phyloP scores from a whole-genome alignment of 92 coral and sea anemone species.

The Zoanthus solanderi region DNA sequence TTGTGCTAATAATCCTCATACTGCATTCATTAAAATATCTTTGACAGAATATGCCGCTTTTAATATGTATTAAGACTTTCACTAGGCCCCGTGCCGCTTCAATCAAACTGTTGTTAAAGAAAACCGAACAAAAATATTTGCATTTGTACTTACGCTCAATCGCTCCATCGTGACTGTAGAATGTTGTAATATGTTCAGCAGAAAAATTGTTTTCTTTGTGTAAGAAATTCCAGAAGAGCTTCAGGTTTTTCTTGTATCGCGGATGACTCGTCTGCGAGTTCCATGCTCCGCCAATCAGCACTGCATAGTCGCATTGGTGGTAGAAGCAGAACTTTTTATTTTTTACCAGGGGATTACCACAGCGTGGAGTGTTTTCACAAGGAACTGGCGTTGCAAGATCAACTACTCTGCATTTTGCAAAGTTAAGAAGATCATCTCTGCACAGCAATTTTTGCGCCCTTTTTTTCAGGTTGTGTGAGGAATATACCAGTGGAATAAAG shows the following conservation, averaged over 20 bases:
- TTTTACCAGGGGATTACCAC: slow-evolving; percentile 46
- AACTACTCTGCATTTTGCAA: slow-evolving; percentile 71
- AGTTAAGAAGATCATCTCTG: slow-evolving; percentile 68
- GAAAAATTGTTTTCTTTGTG: slow-evolving; percentile 71
- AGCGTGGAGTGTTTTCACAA: slow-evolving; percentile 81
- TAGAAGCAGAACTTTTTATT: slow-evolving; percentile 62
- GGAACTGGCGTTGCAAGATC: slow-evolving; percentile 48
- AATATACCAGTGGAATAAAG: slow-evolving; percentile 84
- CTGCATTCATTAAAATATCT: slow-evolving; percentile 74
- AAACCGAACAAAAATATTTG: slow-evolving; percentile 48
- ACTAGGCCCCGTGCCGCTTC: slow-evolving; percentile 59
- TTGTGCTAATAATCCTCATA: slow-evolving; percentile 70
- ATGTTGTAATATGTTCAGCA: slow-evolving; percentile 75
- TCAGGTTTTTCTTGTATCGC: slow-evolving; percentile 75
- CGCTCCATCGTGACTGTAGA: slow-evolving; percentile 83
- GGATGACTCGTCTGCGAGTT: slow-evolving; percentile 74
- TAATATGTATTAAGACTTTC: slow-evolving; percentile 72
- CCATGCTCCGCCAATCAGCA: slow-evolving; percentile 92
- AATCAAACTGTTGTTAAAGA: slow-evolving; percentile 44
- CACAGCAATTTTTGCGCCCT: slow-evolving; percentile 76
- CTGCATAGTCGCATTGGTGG: slow-evolving; percentile 86
- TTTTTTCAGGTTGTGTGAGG: slow-evolving; percentile 46
- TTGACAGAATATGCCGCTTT: slow-evolving; percentile 85
- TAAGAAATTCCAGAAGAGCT: slow-evolving; percentile 80
- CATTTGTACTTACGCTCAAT: slow-evolving; percentile 84